phyloP scores from a whole-genome alignment of 2,113 vertebrate genomes.

The Glaucomys volans region DNA sequence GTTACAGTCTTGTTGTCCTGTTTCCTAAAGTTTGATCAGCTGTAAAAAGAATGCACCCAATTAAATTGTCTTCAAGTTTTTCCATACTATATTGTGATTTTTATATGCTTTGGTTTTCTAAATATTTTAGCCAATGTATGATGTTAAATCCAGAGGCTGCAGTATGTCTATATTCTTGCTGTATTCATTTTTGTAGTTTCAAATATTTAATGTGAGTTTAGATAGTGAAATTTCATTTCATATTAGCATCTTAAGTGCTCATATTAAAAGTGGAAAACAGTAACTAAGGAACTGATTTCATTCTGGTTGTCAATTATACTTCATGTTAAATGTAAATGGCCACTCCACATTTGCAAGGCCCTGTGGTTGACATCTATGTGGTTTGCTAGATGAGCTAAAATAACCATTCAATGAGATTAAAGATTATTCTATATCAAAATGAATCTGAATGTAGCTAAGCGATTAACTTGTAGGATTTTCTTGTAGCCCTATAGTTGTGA shows the following conservation, averaged over 20 bases:
- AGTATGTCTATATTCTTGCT: neutral
- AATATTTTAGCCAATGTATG: conserved; percentile 45
- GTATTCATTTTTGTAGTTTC: conserved; percentile 54
- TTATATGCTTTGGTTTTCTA: conserved; percentile 36
- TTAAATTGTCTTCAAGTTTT: conserved; percentile 21
- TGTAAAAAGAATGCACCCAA: neutral
- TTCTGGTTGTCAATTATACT: conserved; percentile 18
- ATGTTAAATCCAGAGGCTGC: conserved; percentile 39
- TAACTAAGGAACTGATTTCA: conserved; percentile 46
- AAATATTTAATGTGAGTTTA: conserved; percentile 46
- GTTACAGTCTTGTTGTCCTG: neutral
- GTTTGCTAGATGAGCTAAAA: conserved; percentile 24
- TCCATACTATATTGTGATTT: neutral
- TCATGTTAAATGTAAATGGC: conserved; percentile 5
- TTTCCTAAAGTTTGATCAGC: conserved; percentile 3
- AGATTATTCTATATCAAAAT: conserved; percentile 37
- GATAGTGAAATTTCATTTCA: conserved; percentile 29
- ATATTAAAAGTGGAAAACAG: conserved; percentile 48
- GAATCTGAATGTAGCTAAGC: neutral
- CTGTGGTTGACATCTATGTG: conserved; percentile 16
- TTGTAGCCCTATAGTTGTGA: conserved; percentile 29
- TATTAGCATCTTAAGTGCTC: conserved; percentile 50
- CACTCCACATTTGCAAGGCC: neutral
- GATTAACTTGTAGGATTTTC: neutral
- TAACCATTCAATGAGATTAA: conserved; percentile 5